phyloP scores from a whole-genome alignment of 2,888 invertebrate genomes.

The Agrochola litura region DNA sequence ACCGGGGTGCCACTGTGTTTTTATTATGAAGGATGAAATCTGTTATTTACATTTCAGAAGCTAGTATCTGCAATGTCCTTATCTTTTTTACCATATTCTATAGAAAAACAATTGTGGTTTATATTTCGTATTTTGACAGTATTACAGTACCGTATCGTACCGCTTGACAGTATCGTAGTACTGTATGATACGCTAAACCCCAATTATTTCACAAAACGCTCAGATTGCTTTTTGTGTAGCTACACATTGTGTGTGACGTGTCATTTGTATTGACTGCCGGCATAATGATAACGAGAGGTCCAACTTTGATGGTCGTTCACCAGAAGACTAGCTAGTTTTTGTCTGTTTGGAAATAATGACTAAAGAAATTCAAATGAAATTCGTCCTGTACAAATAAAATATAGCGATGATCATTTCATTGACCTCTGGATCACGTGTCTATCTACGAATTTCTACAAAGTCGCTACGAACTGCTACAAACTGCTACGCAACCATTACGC shows the following conservation, averaged over 20 bases:
- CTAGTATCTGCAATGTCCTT: neutral
- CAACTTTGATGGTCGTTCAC: neutral
- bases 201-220: neutral
- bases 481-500: neutral
- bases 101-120: neutral
- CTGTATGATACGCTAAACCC: neutral
- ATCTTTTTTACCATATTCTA: neutral
- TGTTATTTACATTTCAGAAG: neutral
- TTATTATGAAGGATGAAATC: too few relatives aligned
- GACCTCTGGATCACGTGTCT: neutral
- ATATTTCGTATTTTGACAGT: neutral
- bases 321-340: neutral
- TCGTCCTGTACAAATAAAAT: neutral
- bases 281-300: neutral
- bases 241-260: neutral
- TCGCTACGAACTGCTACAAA: neutral
- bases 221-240: neutral
- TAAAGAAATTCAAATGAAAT: neutral
- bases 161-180: neutral
- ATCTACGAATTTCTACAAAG: slow-evolving; percentile 19
- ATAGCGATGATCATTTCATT: too few relatives aligned
- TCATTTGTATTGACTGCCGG: neutral
- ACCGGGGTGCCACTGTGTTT: too few relatives aligned
- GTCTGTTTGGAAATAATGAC: neutral
- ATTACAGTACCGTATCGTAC: too few relatives aligned